phyloP scores from a whole-genome alignment of 2,797 vertebrate genomes.

The Sebastiscus albofasciatus region DNA sequence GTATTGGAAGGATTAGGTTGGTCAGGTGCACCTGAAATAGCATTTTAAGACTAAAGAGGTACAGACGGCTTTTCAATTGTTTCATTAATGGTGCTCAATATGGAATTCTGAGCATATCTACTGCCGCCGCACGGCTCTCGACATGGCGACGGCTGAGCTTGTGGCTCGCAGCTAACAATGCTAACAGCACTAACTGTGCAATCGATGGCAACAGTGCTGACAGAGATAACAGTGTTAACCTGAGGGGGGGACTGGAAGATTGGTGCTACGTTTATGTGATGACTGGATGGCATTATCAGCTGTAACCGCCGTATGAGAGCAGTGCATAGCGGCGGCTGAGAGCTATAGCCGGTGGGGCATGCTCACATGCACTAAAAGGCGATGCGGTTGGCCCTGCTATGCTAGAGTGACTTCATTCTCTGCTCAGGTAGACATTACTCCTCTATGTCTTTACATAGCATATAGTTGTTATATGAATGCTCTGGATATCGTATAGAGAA shows the following conservation, averaged over 20 bases:
- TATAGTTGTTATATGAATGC: no score
- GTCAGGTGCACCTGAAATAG: neutral
- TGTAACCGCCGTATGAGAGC: neutral
- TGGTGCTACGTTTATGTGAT: neutral
- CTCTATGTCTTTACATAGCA: no score
- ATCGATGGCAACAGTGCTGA: neutral
- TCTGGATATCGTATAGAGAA: no score
- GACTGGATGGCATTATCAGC: no score
- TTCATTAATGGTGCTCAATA: neutral
- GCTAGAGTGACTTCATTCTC: no score
- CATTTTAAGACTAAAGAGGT: neutral
- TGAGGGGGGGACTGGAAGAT: neutral
- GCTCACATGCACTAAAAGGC: neutral
- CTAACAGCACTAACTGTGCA: no score
- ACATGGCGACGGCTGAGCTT: no score
- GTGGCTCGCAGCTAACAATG: no score
- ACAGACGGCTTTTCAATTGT: neutral
- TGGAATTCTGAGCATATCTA: no score
- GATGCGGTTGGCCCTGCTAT: no score
- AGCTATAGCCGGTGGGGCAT: neutral
- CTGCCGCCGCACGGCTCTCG: no score
- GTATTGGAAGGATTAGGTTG: neutral
- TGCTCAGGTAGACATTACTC: no score
- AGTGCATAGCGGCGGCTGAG: neutral
- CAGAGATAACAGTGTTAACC: neutral